phyloP scores from a whole-genome alignment of 2,888 invertebrate genomes.

The Cantharis rufa region DNA sequence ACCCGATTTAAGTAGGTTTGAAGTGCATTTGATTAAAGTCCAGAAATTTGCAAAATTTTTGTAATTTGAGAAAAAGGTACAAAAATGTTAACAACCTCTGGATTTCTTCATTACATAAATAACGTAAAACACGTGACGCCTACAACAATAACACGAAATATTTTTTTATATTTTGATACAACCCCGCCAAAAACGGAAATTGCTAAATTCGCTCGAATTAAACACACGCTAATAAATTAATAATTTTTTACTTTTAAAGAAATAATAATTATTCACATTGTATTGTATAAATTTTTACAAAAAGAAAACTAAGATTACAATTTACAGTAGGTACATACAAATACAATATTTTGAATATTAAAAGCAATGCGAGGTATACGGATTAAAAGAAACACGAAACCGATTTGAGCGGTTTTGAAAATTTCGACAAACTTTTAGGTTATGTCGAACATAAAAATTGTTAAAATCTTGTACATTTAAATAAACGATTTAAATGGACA shows the following conservation, averaged over 20 bases:
- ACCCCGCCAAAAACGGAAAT: not conserved
- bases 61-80: not conserved
- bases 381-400: not conserved
- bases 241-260: not conserved
- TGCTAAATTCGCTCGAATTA: not conserved
- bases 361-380: not conserved
- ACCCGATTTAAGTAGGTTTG: not conserved
- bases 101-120: not conserved
- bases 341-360: not conserved
- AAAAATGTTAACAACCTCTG: not conserved
- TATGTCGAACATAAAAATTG: not conserved
- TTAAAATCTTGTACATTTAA: not conserved
- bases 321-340: not conserved
- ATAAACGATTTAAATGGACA: constrained; percentile 1
- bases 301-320: not conserved
- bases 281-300: not conserved
- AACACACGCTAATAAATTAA: not conserved
- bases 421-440: not conserved
- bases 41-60: not conserved
- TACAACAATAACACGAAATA: not conserved
- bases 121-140: not conserved
- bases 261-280: not conserved
- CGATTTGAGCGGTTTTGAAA: not conserved
- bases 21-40: not conserved
- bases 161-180: not conserved